Percentiles rank a stretch among this genome's conserved stretches.
These are phyloP conservation scores for Trachurus trachurus DNA, from an alignment of 2,797 vertebrate species.

Conservation along the genomic window DNA sequence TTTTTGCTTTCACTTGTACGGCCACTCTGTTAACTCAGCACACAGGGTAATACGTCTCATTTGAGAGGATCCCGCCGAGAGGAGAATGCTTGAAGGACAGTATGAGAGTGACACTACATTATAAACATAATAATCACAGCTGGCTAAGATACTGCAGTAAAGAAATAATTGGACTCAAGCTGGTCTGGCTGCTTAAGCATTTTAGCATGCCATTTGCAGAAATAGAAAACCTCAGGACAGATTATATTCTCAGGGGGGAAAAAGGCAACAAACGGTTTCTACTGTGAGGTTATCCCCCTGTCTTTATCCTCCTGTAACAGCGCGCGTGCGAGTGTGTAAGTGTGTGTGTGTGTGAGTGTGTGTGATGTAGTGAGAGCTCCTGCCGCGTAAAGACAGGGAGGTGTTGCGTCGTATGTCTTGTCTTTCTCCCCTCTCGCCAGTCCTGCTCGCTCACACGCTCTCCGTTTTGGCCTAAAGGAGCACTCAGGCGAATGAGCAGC, in stretches of 20 bases:
- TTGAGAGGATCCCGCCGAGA: slow-evolving; percentile 77
- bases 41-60: slow-evolving; percentile 76
- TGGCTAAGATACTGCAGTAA: slow-evolving; percentile 76
- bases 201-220: slow-evolving; percentile 71
- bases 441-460: slow-evolving; percentile 17
- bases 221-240: slow-evolving; percentile 71
- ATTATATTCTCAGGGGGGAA: slow-evolving; percentile 50
- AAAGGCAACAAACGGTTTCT: slow-evolving; percentile 37
- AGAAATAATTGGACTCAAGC: slow-evolving; percentile 84
- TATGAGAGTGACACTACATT: slow-evolving; percentile 79
- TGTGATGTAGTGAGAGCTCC: slow-evolving; percentile 56
- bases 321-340: slow-evolving; percentile 23
- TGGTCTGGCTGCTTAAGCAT: slow-evolving; percentile 75
- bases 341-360: slow-evolving; percentile 32
- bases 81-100: slow-evolving; percentile 80
- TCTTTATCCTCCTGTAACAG: slow-evolving; percentile 40
- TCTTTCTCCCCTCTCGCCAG: slow-evolving; percentile 22
- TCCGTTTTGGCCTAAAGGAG: slow-evolving; percentile 45
- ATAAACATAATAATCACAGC: slow-evolving; percentile 85
- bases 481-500: slow-evolving; percentile 43
- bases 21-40: slow-evolving; percentile 81
- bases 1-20: slow-evolving; percentile 54
- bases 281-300: slow-evolving; percentile 56
- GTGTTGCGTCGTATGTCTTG: slow-evolving; percentile 58
- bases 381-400: slow-evolving; percentile 54